Conservation (phyloP, 2,113 vertebrate genomes). For the Actenoides hombroni region DNA sequence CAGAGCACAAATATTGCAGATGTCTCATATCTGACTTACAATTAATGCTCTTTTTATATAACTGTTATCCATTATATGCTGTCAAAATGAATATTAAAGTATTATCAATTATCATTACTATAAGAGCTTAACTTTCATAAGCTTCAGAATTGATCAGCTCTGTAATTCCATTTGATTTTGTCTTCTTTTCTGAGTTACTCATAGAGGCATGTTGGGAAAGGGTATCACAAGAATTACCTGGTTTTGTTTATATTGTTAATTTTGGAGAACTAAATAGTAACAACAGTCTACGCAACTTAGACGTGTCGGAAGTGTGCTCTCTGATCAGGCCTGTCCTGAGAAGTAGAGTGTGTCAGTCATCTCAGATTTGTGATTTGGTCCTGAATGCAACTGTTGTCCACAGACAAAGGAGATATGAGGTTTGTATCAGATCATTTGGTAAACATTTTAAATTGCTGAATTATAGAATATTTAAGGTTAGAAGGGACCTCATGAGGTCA, state of each 20-base stretch:
- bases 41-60: background rate
- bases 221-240: background rate
- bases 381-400: background rate
- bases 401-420: background rate
- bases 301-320: background rate
- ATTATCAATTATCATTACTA: background rate
- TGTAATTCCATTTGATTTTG: background rate
- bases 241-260: background rate
- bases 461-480: background rate
- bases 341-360: background rate
- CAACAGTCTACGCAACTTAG: background rate
- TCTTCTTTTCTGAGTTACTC: background rate
- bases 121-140: background rate
- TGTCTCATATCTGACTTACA: background rate
- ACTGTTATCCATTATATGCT: background rate
- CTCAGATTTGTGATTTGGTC: background rate
- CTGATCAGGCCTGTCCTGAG: background rate
- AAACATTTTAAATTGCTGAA: background rate
- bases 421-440: background rate
- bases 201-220: background rate
- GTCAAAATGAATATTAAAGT: background rate
- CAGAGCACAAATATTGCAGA: background rate
- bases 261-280: background rate
- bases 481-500: background rate
- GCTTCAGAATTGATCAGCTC: background rate